Evolutionary conservation across 1,140 invertebrate species (phyloP), one percentile per base, ranked within the genome.

Genomic region (Drosophila lacteicornis): DNA sequence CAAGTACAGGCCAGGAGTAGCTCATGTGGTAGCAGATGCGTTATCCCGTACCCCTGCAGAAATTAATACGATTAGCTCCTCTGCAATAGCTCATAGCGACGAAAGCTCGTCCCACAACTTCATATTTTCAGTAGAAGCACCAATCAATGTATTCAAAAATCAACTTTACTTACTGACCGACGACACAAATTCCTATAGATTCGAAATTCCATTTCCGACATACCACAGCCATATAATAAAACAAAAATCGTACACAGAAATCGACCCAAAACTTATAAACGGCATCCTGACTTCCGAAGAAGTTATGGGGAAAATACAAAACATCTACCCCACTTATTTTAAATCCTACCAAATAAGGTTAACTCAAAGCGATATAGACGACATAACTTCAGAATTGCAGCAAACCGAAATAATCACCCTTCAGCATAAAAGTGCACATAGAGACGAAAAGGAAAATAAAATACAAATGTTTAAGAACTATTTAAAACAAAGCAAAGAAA

Each of bases 101-200:
- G 27, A 55, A 55, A 49, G 46, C 17, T 49, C 46, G 11, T 49
- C 22, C 25, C 46, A 49, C 19, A 22, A 27, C 17, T 8, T 49
- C 5, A 49, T 49, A 49, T 49, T 49, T 17, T 49, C 46, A 25
- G 46, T 49, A 49, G 46, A 49, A 49, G 19, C 11, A 11, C 46
- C 46, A 9, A 49, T 49, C 8, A 25, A 49, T 11, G 46, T 49
- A 49, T 49, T 49, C 9, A 13, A 49, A 27, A 17, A 49, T 15
- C 13, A 42, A 15, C 40, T 42, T 5, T 42, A 13, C 11, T 17
- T 33, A 33, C 11, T 33, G 27, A 30, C 49, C 9, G n/a, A 8
- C 13, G 46, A 47, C 46, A 22, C 46, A 33, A n/a, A 51, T 17
- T 53, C 27, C 27, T 53, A 12, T 12, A 53, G n/a, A 12, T 33